These are phyloP conservation scores for Phrixothrix hirtus DNA, from an alignment of 2,888 invertebrate species.

Conservation along the genomic window DNA sequence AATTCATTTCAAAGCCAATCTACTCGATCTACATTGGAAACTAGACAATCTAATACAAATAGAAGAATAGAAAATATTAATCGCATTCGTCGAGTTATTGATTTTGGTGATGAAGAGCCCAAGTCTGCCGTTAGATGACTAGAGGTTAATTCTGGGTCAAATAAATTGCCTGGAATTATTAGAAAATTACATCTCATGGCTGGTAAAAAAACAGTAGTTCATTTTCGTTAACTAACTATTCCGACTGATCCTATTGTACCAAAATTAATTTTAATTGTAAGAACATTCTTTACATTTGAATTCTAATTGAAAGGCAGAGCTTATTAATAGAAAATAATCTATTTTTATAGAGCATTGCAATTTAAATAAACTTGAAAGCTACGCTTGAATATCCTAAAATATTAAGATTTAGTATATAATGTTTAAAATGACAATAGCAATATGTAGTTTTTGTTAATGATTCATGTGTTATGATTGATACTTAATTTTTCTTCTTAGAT, in stretches of 20 bases:
- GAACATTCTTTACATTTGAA: too few relatives aligned
- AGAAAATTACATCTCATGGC: conserved; percentile 8
- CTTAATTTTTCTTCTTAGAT: too few relatives aligned
- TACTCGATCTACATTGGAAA: background rate
- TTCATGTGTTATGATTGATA: too few relatives aligned
- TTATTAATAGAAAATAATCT: too few relatives aligned
- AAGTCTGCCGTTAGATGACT: conserved; percentile 36
- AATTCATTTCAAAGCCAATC: conserved; percentile 19
- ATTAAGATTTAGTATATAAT: too few relatives aligned
- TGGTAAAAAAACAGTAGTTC: conserved; percentile 14
- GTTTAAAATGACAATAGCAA: too few relatives aligned
- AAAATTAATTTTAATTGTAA: too few relatives aligned
- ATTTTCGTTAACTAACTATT: conserved; percentile 21
- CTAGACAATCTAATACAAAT: conserved; percentile 1
- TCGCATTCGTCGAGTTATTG: conserved; percentile 49
- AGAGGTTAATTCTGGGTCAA: conserved; percentile 14
- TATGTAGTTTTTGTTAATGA: too few relatives aligned
- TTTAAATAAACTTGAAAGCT: too few relatives aligned
- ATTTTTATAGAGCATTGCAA: too few relatives aligned
- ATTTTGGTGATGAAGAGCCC: conserved; percentile 48
- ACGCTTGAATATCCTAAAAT: too few relatives aligned
- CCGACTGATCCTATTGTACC: background rate
- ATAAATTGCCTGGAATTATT: conserved; percentile 12
- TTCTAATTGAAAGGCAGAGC: too few relatives aligned
- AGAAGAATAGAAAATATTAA: conserved; percentile 39